A percentile compares a stretch with the other conserved stretches of the same genome.
These are phyloP conservation scores for Folsomia candida DNA, from an alignment of 2,888 invertebrate species.

Conservation along the genomic window DNA sequence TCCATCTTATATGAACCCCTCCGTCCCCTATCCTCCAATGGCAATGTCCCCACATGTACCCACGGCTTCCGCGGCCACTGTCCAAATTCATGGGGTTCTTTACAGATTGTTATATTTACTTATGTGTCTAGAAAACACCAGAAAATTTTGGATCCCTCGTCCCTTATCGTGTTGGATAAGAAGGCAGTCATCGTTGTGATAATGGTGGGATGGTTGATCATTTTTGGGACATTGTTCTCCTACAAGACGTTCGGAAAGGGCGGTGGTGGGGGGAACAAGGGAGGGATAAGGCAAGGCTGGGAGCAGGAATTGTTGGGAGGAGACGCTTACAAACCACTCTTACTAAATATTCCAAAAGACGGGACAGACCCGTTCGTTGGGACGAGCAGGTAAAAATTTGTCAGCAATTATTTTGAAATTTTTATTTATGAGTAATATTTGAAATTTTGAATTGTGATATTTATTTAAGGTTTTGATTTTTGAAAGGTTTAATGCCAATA, in stretches of 20 bases:
- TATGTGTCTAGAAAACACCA: constrained; percentile 1
- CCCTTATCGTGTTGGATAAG: constrained; percentile 44
- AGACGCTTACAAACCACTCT: constrained; percentile 16
- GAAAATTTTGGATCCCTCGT: constrained; percentile 9
- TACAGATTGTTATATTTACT: neutral
- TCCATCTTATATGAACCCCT: too few relatives aligned
- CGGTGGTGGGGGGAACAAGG: neutral
- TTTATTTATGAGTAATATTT: too few relatives aligned
- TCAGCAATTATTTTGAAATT: neutral
- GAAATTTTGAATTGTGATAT: neutral
- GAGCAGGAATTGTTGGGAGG: constrained; percentile 18
- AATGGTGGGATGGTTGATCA: constrained; percentile 26
- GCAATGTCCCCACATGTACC: too few relatives aligned
- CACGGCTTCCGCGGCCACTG: too few relatives aligned
- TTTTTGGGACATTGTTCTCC: constrained; percentile 47
- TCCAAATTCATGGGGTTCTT: neutral
- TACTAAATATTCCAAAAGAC: constrained; percentile 34
- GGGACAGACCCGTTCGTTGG: constrained; percentile 6
- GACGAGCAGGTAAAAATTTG: neutral
- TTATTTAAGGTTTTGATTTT: too few relatives aligned
- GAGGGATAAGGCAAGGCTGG: neutral
- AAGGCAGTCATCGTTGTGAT: constrained; percentile 33
- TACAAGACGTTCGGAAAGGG: neutral
- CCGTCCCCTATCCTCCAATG: too few relatives aligned
- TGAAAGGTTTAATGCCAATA: too few relatives aligned